Conservation (phyloP, 1,140 invertebrate species). For the Akabosia matsudoensis region DNA sequence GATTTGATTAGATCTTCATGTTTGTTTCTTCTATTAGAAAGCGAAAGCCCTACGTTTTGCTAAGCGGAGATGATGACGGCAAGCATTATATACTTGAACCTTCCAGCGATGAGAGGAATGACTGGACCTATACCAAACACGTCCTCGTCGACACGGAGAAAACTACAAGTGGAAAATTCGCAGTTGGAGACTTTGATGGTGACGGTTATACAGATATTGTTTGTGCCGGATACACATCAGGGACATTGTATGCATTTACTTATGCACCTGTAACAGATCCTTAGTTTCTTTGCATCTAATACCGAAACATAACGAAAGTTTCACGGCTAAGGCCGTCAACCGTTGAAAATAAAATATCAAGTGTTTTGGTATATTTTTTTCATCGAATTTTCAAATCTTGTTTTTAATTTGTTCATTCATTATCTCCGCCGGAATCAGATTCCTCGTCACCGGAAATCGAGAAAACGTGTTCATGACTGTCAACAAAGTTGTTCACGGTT, state of each 20-base stretch:
- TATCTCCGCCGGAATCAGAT: not conserved
- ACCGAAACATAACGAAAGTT: too few species aligned
- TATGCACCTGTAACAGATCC: conserved; percentile 39
- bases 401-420: not conserved
- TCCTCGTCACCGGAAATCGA: not conserved
- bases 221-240: conserved; percentile 49
- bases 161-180: conserved; percentile 44
- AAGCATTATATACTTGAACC: conserved; percentile 50
- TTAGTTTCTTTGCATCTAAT: not conserved
- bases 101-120: conserved; percentile 43
- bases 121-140: conserved; percentile 50
- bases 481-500: not conserved
- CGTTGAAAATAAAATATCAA: not conserved
- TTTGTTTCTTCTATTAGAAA: conserved; percentile 37
- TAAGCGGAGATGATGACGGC: conserved; percentile 52
- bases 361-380: not conserved
- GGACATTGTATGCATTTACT: conserved; percentile 50
- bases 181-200: conserved; percentile 50
- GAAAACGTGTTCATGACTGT: conserved; percentile 2
- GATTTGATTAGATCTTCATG: not conserved
- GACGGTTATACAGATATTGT: conserved; percentile 53
- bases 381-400: not conserved
- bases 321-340: too few species aligned
- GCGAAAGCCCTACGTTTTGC: conserved; percentile 50
- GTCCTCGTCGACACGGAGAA: conserved; percentile 41